phyloP scores from a whole-genome alignment of 2,888 invertebrate genomes.

The Zhuqinia jingwanae region DNA sequence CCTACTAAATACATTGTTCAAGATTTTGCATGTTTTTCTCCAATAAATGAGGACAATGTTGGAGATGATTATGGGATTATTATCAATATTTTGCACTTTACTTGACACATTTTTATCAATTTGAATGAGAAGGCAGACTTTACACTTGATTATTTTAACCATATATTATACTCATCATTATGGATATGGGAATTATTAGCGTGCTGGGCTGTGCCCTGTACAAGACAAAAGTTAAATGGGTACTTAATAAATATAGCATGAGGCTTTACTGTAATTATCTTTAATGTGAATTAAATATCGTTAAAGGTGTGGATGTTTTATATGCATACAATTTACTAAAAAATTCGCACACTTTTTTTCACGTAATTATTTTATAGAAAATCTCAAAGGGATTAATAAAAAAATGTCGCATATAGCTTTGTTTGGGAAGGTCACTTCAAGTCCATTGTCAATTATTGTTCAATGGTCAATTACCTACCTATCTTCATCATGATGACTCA shows the following conservation, averaged over 20 bases:
- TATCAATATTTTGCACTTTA: conserved; percentile 52
- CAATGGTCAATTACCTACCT: too few species aligned
- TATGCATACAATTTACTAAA: background rate
- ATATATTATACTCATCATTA: too few species aligned
- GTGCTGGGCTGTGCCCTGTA: background rate
- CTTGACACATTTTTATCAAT: conserved; percentile 68
- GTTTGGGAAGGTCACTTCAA: conserved; percentile 4
- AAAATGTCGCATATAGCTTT: background rate
- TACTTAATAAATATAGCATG: too few species aligned
- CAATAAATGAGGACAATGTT: conserved; percentile 50
- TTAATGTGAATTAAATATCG: background rate
- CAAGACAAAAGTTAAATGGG: background rate
- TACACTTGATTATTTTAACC: conserved; percentile 59
- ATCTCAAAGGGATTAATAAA: background rate
- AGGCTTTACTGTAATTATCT: too few species aligned
- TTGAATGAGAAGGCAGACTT: conserved; percentile 19
- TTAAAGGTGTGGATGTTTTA: background rate
- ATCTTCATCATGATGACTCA: too few species aligned
- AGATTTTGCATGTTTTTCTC: conserved; percentile 13
- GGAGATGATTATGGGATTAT: conserved; percentile 57
- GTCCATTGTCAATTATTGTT: background rate
- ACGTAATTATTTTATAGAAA: conserved; percentile 8
- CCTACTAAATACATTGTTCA: conserved; percentile 7
- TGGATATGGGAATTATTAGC: background rate
- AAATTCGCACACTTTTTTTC: conserved; percentile 14